These are phyloP conservation scores for Drosophila flavopinicola DNA, from an alignment of 2,888 invertebrate genomes.

Conservation along the genomic window DNA sequence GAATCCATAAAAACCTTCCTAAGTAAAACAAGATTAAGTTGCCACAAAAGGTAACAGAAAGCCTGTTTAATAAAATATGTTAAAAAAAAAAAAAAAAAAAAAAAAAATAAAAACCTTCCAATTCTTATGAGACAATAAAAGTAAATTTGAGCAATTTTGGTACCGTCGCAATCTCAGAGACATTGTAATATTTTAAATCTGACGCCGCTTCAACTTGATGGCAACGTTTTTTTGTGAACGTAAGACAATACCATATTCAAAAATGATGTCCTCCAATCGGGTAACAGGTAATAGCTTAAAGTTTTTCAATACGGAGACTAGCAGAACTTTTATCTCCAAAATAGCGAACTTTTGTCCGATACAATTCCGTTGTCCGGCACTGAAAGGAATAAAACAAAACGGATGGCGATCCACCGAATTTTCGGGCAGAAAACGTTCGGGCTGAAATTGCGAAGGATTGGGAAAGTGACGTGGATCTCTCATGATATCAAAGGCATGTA, in stretches of 20 bases:
- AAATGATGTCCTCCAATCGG: constrained; percentile 83
- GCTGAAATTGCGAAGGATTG: constrained; percentile 88
- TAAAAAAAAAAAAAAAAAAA: no score
- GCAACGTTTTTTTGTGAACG: constrained; percentile 43
- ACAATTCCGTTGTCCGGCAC: constrained; percentile 89
- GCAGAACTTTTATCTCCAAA: constrained; percentile 87
- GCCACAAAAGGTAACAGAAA: no score
- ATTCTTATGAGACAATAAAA: not conserved
- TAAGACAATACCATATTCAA: constrained; percentile 85
- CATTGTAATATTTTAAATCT: not conserved
- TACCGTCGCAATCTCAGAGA: no score
- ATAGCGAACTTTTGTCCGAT: constrained; percentile 89
- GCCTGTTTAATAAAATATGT: no score
- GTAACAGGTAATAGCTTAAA: constrained; percentile 85
- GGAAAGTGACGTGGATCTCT: constrained; percentile 87
- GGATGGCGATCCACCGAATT: constrained; percentile 86
- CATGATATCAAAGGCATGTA: constrained; percentile 88
- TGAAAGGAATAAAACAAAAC: constrained; percentile 88
- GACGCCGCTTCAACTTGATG: constrained; percentile 25
- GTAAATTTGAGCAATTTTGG: no score
- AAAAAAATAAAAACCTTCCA: no score
- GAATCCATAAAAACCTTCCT: no score
- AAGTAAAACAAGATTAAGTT: no score
- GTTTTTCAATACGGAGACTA: constrained; percentile 86
- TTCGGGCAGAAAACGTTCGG: constrained; percentile 87